Percentiles rank a stretch among this genome's conserved stretches.
phyloP scores from a whole-genome alignment of 2,797 vertebrate genomes.

The Pseudotriccus pelzelni region DNA sequence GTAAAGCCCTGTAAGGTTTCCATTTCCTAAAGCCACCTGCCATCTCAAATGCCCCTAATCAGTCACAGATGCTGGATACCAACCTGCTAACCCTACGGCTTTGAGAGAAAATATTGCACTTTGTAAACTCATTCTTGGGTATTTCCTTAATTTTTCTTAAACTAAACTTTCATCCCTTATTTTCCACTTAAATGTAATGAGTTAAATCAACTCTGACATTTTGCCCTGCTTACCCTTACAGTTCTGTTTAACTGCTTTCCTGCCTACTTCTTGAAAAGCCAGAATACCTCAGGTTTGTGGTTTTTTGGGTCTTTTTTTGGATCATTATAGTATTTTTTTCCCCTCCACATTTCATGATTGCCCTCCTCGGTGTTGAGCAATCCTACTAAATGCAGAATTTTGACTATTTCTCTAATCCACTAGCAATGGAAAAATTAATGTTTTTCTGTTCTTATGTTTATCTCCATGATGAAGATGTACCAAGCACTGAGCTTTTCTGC shows the following conservation, averaged over 20 bases:
- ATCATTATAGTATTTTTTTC: slow-evolving; percentile 64
- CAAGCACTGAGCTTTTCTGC: neutral
- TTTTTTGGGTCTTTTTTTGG: slow-evolving; percentile 30
- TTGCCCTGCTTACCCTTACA: slow-evolving; percentile 64
- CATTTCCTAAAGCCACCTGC: slow-evolving; percentile 80
- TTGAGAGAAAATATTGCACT: slow-evolving; percentile 82
- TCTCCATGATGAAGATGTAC: neutral
- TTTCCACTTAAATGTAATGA: slow-evolving; percentile 80
- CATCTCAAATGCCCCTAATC: slow-evolving; percentile 83
- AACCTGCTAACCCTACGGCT: slow-evolving; percentile 85
- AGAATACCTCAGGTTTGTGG: slow-evolving; percentile 54
- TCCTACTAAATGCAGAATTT: neutral
- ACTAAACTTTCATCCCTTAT: slow-evolving; percentile 75
- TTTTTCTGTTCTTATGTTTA: neutral
- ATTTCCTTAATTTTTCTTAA: slow-evolving; percentile 90
- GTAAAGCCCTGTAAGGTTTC: slow-evolving; percentile 73
- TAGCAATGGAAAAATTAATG: neutral
- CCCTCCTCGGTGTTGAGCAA: neutral
- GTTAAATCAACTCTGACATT: slow-evolving; percentile 73
- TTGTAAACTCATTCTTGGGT: slow-evolving; percentile 78
- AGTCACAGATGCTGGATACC: slow-evolving; percentile 88
- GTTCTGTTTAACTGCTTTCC: slow-evolving; percentile 78
- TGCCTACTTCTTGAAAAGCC: slow-evolving; percentile 82
- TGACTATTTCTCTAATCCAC: neutral
- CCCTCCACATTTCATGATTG: neutral